phyloP scores from a whole-genome alignment of 2,113 vertebrate species.

The Chaetops frenatus region DNA sequence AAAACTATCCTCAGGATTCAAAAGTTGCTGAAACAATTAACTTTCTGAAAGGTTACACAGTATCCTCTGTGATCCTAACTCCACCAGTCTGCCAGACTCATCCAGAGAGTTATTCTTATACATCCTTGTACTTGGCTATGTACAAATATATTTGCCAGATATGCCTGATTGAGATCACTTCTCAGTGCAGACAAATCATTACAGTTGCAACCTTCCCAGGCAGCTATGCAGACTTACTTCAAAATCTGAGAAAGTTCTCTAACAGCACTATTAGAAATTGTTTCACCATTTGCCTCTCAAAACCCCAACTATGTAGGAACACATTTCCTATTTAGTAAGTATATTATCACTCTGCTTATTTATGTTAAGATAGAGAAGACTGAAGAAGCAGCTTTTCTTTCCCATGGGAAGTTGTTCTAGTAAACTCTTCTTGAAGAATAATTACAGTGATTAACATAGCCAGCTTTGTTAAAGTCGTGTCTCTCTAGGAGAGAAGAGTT shows the following conservation, averaged over 20 bases:
- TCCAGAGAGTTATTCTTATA: background rate
- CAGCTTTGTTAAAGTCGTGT: background rate
- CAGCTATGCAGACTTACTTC: fast-evolving
- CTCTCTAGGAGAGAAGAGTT: background rate
- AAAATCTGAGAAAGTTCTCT: background rate
- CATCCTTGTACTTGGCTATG: background rate
- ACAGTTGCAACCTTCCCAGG: background rate
- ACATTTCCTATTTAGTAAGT: background rate
- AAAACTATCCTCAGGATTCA: background rate
- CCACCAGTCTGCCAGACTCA: background rate
- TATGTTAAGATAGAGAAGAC: background rate
- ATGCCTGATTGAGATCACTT: fast-evolving
- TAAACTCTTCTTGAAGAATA: constrained; percentile 1
- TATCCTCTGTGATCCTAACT: background rate
- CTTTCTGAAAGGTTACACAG: background rate
- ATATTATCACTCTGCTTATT: background rate
- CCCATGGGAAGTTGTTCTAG: background rate
- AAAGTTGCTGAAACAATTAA: background rate
- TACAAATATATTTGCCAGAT: background rate
- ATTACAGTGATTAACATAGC: background rate
- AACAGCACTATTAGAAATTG: background rate
- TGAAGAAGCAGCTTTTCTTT: background rate
- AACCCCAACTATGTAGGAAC: background rate
- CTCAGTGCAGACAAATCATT: background rate
- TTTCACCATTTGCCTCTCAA: background rate